Evolutionary conservation across 2,888 invertebrate species (phyloP).

Genomic region (Antheraea yamamai): DNA sequence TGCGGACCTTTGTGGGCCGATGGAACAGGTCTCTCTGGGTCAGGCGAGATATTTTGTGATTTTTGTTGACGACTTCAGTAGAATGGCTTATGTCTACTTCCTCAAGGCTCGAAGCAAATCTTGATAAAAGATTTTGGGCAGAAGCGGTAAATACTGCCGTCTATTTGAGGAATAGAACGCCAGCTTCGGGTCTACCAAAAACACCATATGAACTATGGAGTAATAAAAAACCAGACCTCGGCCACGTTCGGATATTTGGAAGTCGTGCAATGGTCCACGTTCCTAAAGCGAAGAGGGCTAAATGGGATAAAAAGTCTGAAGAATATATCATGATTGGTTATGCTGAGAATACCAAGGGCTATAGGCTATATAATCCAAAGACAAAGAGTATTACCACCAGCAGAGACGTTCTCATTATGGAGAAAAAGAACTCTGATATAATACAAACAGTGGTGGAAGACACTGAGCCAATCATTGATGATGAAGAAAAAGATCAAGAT

Average conservation of each 20-base stretch:
- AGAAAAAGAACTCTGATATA: not conserved
- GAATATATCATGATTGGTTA: constrained; percentile 26
- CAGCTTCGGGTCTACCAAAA: not conserved
- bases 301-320: no score
- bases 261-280: no score
- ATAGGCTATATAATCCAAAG: not conserved
- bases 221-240: not conserved
- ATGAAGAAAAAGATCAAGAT: not conserved
- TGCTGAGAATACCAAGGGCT: not conserved
- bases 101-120: not conserved
- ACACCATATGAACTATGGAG: not conserved
- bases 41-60: no score
- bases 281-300: no score
- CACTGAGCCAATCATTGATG: no score
- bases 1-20: no score
- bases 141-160: not conserved
- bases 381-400: constrained; percentile 7
- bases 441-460: no score
- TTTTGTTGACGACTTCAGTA: no score
- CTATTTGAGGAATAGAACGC: not conserved
- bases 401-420: constrained; percentile 19
- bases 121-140: not conserved
- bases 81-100: no score
- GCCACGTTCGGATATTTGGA: no score
- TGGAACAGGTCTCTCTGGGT: no score